Evolutionary conservation across 2,797 vertebrate species (phyloP).

Genomic region (Hyperoplus immaculatus): DNA sequence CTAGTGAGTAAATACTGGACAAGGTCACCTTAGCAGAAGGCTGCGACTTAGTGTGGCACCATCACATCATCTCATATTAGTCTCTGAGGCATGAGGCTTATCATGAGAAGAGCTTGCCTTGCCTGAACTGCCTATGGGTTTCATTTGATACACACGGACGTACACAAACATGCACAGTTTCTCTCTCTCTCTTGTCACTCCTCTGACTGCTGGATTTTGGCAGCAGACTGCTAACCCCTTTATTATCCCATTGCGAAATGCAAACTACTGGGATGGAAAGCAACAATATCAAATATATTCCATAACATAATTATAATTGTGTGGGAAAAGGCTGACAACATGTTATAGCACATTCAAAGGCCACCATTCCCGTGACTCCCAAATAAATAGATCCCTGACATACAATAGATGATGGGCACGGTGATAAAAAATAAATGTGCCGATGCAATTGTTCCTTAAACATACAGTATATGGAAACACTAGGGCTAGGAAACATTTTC

Average conservation of each 20-base stretch:
- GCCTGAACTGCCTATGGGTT: constrained; percentile 54
- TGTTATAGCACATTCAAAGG: constrained; percentile 25
- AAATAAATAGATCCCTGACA: constrained; percentile 12
- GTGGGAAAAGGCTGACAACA: constrained; percentile 15
- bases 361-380: constrained; percentile 10
- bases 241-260: constrained; percentile 54
- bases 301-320: constrained; percentile 37
- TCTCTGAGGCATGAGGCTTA: constrained; percentile 66
- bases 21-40: constrained; percentile 53
- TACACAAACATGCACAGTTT: constrained; percentile 13
- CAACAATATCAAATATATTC: constrained; percentile 36
- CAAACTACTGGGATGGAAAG: constrained; percentile 41
- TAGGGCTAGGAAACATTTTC: no score
- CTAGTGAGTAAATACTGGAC: constrained; percentile 26
- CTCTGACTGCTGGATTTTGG: constrained; percentile 36
- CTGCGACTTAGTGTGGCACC: constrained; percentile 53
- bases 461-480: no score
- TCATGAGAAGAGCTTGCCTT: constrained; percentile 48
- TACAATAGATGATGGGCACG: constrained; percentile 1
- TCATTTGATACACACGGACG: constrained; percentile 59
- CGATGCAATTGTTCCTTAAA: no score
- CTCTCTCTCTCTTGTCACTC: constrained; percentile 2
- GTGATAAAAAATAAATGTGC: background rate
- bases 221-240: constrained; percentile 52
- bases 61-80: constrained; percentile 57